phyloP scores from a whole-genome alignment of 2,888 invertebrate genomes.

The Drosophila recens region DNA sequence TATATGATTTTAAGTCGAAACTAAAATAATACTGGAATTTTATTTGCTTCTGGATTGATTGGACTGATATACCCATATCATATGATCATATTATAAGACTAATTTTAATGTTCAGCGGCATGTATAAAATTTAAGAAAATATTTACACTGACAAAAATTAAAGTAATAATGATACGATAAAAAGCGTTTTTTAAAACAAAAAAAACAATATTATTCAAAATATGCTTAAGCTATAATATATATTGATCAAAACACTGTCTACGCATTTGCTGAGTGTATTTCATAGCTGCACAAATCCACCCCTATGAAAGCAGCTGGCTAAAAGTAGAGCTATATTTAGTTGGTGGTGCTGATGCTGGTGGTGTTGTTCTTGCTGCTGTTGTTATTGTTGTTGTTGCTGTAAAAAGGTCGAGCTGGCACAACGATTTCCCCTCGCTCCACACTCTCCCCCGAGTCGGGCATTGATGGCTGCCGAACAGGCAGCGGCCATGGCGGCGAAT shows the following conservation, averaged over 20 bases:
- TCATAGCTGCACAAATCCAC: slow-evolving; percentile 52
- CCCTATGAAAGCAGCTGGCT: slow-evolving; percentile 47
- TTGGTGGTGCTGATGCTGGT: slow-evolving; percentile 21
- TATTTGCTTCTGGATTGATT: slow-evolving; percentile 9
- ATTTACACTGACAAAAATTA: slow-evolving; percentile 2
- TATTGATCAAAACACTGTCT: background rate
- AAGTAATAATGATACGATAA: background rate
- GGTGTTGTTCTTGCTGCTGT: slow-evolving; percentile 6
- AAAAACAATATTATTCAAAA: background rate
- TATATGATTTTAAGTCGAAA: background rate
- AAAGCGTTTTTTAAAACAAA: too few species aligned
- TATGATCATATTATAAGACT: slow-evolving; percentile 16
- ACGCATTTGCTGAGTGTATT: slow-evolving; percentile 37
- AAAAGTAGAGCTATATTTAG: slow-evolving; percentile 50
- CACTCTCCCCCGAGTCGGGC: slow-evolving; percentile 1
- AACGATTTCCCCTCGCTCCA: slow-evolving; percentile 8
- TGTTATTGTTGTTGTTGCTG: slow-evolving; percentile 8
- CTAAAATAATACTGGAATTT: background rate
- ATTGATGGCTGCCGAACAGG: slow-evolving; percentile 60
- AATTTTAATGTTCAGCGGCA: slow-evolving; percentile 13
- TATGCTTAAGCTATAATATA: background rate
- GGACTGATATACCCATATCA: slow-evolving; percentile 18
- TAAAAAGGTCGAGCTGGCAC: slow-evolving; percentile 32
- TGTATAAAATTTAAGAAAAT: background rate
- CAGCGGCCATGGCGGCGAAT: slow-evolving; percentile 53